phyloP scores from a whole-genome alignment of 2,113 vertebrate genomes.

The Entomyzon cyanotis region DNA sequence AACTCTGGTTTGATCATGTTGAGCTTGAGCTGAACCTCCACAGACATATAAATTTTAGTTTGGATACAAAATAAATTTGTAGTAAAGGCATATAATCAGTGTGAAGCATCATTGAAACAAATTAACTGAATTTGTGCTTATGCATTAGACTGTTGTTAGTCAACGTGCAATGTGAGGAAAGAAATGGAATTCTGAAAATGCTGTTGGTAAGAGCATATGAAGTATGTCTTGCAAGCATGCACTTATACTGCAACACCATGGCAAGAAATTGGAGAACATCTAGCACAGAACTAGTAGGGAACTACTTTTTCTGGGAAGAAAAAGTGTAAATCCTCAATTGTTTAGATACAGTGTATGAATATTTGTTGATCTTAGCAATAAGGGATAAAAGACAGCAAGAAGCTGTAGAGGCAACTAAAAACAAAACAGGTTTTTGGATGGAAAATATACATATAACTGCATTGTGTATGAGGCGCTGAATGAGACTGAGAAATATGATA shows the following conservation, averaged over 20 bases:
- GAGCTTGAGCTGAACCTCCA: background rate
- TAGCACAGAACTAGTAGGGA: background rate
- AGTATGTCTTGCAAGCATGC: background rate
- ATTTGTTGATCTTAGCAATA: background rate
- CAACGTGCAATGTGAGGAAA: background rate
- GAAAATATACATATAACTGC: background rate
- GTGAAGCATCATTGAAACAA: background rate
- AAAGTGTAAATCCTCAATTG: background rate
- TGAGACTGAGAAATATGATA: background rate
- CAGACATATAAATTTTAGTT: background rate
- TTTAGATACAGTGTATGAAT: background rate
- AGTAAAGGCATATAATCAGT: background rate
- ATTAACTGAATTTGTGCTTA: background rate
- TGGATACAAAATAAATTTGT: background rate
- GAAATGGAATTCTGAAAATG: background rate
- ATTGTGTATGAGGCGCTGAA: background rate
- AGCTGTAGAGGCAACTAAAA: background rate
- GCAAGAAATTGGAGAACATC: background rate
- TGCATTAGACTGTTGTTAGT: background rate
- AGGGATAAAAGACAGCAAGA: background rate
- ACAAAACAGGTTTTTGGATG: background rate
- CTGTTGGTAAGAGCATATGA: background rate
- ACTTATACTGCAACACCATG: background rate
- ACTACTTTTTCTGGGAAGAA: background rate
- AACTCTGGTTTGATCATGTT: background rate